Evolutionary conservation across 2,888 invertebrate genomes (phyloP).

Genomic region (Vandiemenella viatica): DNA sequence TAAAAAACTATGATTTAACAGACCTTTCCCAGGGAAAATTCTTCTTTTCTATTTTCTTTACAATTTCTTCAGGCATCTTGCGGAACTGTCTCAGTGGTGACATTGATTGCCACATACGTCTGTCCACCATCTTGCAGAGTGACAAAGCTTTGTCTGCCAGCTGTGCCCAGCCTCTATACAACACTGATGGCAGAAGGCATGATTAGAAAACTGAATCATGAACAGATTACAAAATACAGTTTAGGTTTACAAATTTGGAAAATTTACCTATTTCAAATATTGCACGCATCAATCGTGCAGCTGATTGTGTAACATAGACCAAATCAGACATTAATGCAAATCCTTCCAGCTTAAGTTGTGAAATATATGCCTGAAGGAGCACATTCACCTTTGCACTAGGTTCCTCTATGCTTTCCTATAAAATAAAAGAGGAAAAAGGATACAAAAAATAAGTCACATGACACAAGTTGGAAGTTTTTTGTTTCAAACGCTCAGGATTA

Average conservation of each 20-base stretch:
- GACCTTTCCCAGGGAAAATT: conserved; percentile 74
- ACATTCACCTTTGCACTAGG: conserved; percentile 94
- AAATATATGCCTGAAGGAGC: conserved; percentile 91
- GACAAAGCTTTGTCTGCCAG: conserved; percentile 89
- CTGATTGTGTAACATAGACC: conserved; percentile 98
- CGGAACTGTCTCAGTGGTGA: conserved; percentile 92
- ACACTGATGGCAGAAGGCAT: conserved; percentile 37
- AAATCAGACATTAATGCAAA: conserved; percentile 98
- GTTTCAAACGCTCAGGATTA: no score
- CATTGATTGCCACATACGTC: conserved; percentile 99
- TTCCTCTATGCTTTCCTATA: conserved; percentile 83
- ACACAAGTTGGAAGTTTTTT: no score
- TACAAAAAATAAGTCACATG: no score
- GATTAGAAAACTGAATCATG: neutral
- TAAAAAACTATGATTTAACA: no score
- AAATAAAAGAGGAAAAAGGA: conserved; percentile 2
- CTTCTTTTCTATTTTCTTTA: conserved; percentile 96
- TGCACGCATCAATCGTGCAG: conserved; percentile 83
- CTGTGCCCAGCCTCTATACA: conserved; percentile 89
- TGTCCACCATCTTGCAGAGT: conserved; percentile 96
- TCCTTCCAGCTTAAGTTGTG: conserved; percentile 92
- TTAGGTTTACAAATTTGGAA: neutral
- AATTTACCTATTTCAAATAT: conserved; percentile 73
- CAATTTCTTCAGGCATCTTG: conserved; percentile 92
- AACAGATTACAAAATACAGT: neutral